Conservation (phyloP, 2,113 vertebrate genomes). For the Anarhynchus alexandrinus region DNA sequence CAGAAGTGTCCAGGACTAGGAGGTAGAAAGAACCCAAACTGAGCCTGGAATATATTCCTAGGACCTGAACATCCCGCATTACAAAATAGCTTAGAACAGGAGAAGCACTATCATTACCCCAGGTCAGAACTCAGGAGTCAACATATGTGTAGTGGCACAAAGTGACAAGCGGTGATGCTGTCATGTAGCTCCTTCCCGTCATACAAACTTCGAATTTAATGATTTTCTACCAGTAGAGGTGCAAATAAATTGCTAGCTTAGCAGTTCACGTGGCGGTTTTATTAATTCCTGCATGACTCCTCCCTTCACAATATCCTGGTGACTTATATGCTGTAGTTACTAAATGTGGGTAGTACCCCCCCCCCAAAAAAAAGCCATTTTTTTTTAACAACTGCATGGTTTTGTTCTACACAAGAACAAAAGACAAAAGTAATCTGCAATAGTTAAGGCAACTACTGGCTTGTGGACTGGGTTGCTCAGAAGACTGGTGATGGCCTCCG, state of each 20-base stretch:
- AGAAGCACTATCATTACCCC: not conserved
- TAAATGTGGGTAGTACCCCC: not conserved
- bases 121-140: accelerated
- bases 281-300: not conserved
- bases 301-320: not conserved
- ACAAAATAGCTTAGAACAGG: not conserved
- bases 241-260: not conserved
- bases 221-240: not conserved
- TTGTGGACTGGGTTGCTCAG: not conserved
- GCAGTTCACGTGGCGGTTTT: not conserved
- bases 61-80: not conserved
- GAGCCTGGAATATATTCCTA: not conserved
- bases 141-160: not conserved
- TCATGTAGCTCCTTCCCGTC: not conserved
- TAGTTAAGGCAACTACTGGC: not conserved
- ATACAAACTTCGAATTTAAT: not conserved
- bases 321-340: not conserved
- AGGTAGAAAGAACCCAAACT: not conserved
- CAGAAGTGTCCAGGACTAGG: not conserved
- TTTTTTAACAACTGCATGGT: not conserved
- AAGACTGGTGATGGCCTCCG: not conserved
- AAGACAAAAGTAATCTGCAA: not conserved
- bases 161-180: not conserved
- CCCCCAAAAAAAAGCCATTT: not conserved
- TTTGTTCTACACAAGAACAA: not conserved